Percentiles rank a stretch among this genome's conserved stretches.
Evolutionary conservation across 1,140 invertebrate species (phyloP).

Genomic region (Medauroidea extradentata): DNA sequence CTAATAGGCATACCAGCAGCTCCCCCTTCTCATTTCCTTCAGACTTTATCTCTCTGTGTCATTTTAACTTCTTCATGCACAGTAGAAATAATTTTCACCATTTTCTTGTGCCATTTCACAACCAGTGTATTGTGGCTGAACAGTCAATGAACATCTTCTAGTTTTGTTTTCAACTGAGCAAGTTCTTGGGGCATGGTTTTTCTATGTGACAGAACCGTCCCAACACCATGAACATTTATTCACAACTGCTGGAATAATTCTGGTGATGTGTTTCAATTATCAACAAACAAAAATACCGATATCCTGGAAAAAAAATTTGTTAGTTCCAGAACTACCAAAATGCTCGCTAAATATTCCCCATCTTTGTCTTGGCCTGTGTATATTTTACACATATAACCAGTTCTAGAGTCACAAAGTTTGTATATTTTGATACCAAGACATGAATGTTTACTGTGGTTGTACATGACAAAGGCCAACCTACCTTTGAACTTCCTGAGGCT

Average conservation of each 20-base stretch:
- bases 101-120: constrained; percentile 18
- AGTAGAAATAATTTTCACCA: constrained; percentile 9
- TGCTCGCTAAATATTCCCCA: constrained; percentile 5
- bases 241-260: not conserved
- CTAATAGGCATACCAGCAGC: not conserved
- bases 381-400: constrained; percentile 16
- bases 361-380: constrained; percentile 8
- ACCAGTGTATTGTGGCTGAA: constrained; percentile 9
- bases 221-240: not conserved
- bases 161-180: not conserved
- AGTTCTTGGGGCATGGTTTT: not conserved
- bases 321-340: not conserved
- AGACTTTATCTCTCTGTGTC: not conserved
- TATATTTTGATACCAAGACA: constrained; percentile 16
- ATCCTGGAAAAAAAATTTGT: not conserved
- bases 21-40: not conserved
- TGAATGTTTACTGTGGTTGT: not conserved
- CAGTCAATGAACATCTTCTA: not conserved
- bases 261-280: not conserved
- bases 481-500: not conserved
- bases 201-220: not conserved
- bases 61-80: constrained; percentile 4
- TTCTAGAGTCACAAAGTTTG: constrained; percentile 13
- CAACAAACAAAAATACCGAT: not conserved
- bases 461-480: not conserved